These are phyloP conservation scores for Zaprionus davidi DNA, from an alignment of 1,140 invertebrate genomes.

Conservation along the genomic window DNA sequence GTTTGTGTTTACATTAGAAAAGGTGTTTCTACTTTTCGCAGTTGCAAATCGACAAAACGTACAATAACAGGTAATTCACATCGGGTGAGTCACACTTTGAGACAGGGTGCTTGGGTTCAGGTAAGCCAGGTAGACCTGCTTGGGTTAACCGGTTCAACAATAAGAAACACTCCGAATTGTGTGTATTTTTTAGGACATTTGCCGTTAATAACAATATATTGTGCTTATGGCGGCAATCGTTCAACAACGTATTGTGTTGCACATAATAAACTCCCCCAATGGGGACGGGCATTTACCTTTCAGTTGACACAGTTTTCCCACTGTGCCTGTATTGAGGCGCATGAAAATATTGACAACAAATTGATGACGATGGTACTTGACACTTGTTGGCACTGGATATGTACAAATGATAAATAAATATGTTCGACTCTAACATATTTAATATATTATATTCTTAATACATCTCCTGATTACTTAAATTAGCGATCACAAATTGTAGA, in stretches of 20 bases:
- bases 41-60: slow-evolving; percentile 33
- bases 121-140: background rate
- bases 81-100: slow-evolving; percentile 24
- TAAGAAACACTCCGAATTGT: background rate
- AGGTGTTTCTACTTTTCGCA: background rate
- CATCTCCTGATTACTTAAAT: background rate
- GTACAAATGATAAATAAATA: background rate
- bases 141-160: slow-evolving; percentile 13
- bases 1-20: slow-evolving; percentile 13
- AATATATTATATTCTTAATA: background rate
- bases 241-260: background rate
- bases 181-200: background rate
- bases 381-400: background rate
- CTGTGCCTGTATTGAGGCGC: slow-evolving; percentile 2
- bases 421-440: background rate
- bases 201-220: background rate
- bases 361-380: background rate
- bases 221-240: background rate
- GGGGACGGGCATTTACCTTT: background rate
- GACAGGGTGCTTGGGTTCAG: slow-evolving; percentile 3
- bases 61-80: slow-evolving; percentile 18
- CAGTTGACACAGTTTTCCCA: slow-evolving; percentile 29
- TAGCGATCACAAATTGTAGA: background rate
- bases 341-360: slow-evolving; percentile 27
- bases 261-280: background rate